Base-by-base conservation (phyloP, 1,140 invertebrate species). In the Drosophila jambulina region DNA sequence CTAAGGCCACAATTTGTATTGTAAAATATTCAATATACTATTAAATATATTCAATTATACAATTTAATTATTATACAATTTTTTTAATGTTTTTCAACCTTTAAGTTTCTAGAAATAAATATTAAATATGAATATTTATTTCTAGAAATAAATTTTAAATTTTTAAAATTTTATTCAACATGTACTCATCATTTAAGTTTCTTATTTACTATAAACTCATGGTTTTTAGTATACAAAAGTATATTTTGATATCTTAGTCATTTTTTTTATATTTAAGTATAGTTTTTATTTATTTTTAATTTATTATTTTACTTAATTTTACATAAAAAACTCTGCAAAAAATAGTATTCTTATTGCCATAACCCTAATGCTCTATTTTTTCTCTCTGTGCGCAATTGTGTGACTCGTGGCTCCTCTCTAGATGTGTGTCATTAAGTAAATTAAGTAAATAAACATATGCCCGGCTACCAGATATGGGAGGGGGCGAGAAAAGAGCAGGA, bases 381-480 rank as follows among this genome's bases (percentile, higher is more conserved):
- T 67, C 53, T 48, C 27, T 13, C 54, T 27, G 40, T 64, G 60
- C 49, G 2, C 21, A 49, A 38, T 45, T 80, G 43, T 53, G 12
- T 68, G 75, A 57, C 69, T 80, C 49, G 56, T 80, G 78, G 78
- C 68, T 78, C 77, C 25, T 49, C 63, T 36, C 53, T 74, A 43
- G 70, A 74, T 74, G 67, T 74, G 70, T 88, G 85, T 91, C 80
- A 91, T 91, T 91, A 91, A 91, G 90, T 91, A 91, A 91, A 91
- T 91, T 91, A 91, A 91, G 88, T 90, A 91, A 90, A 91, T 91
- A 91, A 91, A 91, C 90, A 91, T 88, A 91, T 91, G 90, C 74
- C 84, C 65, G 77, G 77, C 72, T 48, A 46, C 74, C 53, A 80
- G 54, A 83, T 56, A 81, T 49, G 62, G 34, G 43, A 32, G 43